Evolutionary conservation across 2,888 invertebrate species (phyloP), one percentile per base, ranked within the genome.

Genomic region (Tethea ocularis): DNA sequence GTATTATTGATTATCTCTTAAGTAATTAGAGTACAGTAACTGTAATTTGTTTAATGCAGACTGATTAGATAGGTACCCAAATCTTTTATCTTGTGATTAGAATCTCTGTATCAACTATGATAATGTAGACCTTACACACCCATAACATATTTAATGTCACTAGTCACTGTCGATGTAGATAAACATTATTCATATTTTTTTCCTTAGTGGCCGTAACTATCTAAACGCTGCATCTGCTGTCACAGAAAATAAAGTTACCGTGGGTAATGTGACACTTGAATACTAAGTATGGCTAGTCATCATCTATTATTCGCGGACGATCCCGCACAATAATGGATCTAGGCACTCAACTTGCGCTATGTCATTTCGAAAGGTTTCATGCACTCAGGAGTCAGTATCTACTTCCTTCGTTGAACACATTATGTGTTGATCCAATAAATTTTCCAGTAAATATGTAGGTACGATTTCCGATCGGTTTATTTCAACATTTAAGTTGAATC

Each of bases 401-500:
- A 57, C 57, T 38, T 57, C 57, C 51, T 7, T 29, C 51, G 26
- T 54, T 63, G 63, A 46, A 46, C 20, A 61, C 36, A 53, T 69
- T 72, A 67, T 66, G 64, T 63, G 68, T 66, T 65, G 64, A 66
- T 66, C 68, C 71, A 68, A 77, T 77, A 78, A 78, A 78, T 75
- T 70, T 71, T 56, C 60, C 67, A 59, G 72, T 72, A 75, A 75
- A 67, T 69, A 72, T 68, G 72, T 77, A 72, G 68, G 72, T 77
- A 72, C 75, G 72, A 72, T 80, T 80, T 83, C 77, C 77, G 75
- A 83, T 78, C 71, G 68, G 73, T 80, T 82, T 81, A 83, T 86
- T 85, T 81, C 79, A 80, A 80, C 80, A 82, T 80, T 82, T 78
- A 77, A 74, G 67, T 74, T 72, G 78, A 75, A 84, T 83, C 85